Percentiles rank a stretch among this genome's conserved stretches.
Evolutionary conservation across 2,888 invertebrate species (phyloP).

Genomic region (Cryptus armator): DNA sequence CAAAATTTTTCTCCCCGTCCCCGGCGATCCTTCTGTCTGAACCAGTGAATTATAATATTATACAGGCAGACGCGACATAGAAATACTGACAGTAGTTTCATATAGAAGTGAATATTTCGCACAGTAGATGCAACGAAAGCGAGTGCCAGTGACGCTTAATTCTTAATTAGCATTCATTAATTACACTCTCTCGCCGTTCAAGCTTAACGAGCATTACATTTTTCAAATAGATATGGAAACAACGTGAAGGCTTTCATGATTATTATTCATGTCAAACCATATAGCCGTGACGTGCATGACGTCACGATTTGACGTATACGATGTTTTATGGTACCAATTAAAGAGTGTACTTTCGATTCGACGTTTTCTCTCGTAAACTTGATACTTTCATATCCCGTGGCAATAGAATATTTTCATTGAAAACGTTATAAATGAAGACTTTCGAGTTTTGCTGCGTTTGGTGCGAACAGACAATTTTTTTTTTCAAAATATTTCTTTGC

Average conservation of each 20-base stretch:
- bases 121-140: constrained; percentile 28
- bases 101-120: constrained; percentile 1
- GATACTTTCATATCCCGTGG: neutral
- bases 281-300: neutral
- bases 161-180: constrained; percentile 59
- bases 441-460: neutral
- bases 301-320: no score
- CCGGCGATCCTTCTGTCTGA: constrained; percentile 21
- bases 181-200: constrained; percentile 28
- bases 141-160: constrained; percentile 28
- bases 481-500: neutral
- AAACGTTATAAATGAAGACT: neutral
- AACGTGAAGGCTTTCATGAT: constrained; percentile 12
- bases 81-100: neutral
- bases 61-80: neutral
- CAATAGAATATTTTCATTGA: neutral
- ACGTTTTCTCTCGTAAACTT: constrained; percentile 32
- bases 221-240: constrained; percentile 38
- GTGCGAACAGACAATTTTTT: neutral
- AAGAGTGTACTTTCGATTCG: constrained; percentile 30
- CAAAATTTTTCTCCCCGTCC: constrained; percentile 28
- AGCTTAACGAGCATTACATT: constrained; percentile 44
- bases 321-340: constrained; percentile 24
- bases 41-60: constrained; percentile 30
- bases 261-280: constrained; percentile 13